Conservation (phyloP, 2,113 vertebrate species). For the Sardina pilchardus region DNA sequence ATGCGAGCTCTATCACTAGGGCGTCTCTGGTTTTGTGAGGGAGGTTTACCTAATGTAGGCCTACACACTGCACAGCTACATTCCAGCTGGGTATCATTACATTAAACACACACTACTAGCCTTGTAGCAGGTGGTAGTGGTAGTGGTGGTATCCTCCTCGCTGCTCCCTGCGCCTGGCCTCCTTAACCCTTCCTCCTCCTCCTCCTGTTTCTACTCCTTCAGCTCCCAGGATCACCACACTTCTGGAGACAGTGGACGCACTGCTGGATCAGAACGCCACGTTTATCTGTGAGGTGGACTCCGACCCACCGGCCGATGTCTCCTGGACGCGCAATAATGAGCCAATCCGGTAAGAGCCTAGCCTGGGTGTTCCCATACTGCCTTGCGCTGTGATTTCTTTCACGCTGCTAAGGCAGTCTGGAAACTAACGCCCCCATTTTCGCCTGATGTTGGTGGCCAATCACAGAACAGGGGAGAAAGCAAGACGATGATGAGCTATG, state of each 20-base stretch:
- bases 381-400: no score
- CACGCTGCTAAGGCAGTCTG: no score
- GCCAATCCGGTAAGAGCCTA: constrained; percentile 80
- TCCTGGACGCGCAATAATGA: constrained; percentile 95
- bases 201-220: not conserved
- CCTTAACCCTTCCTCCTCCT: not conserved
- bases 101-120: not conserved
- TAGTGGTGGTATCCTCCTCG: not conserved
- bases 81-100: no score
- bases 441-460: no score
- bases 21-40: no score
- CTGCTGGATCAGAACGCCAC: constrained; percentile 89
- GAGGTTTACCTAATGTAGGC: no score
- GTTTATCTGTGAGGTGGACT: constrained; percentile 94
- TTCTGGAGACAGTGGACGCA: constrained; percentile 88
- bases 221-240: constrained; percentile 89
- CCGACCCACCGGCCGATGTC: constrained; percentile 84
- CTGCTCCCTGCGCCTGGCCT: not conserved
- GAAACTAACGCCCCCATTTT: no score
- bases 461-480: no score
- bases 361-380: no score
- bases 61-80: no score
- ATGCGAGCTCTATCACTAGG: no score
- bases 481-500: no score
- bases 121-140: not conserved